Evolutionary conservation across 2,113 vertebrate species (phyloP), one percentile per base, ranked within the genome.

Genomic region (Nothoprocta perdicaria): DNA sequence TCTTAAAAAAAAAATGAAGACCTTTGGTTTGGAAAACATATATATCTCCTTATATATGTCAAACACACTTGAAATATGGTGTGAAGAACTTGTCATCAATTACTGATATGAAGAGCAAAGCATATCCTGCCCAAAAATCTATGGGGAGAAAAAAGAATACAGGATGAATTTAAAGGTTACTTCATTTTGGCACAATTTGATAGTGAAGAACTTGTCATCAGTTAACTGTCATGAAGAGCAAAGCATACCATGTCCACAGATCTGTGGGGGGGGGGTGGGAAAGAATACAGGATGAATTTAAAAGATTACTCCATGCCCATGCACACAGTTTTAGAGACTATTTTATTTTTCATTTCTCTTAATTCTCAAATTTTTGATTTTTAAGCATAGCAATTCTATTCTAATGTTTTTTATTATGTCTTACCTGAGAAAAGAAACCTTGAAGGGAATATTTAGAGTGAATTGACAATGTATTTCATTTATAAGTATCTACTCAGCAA

Each of bases 401-500:
- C 13, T 14, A 62, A 72, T n/a, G 77, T 3, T 77, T 48, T 48
- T 19, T 77, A 45, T n/a, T 77, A 19, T 53, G 55, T 22, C 33
- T 80, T 62, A 84, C 71, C 69, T 58, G 40, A 81, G 14, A 26
- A 31, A 71, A 87, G 79, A 89, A 75, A 77, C 23, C 63, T 94
- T 89, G 60, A 86, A 95, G 61, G 31, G 31, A 94, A 38, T 53
- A 71, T 46, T 91, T 46, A 26, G 33, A 83, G 40, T 58, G 52
- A 88, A 91, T 8, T 60, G 73, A 71, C 68, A 92, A 85, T 68
- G 69, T 46, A 75, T 81, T 31, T 91, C 67, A 85, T 58, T 93
- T 91, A 84, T 86, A 91, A 86, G 65, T 80, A 65, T 61, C 69
- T 86, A 52, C 61, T 89, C 73, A 88, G 83, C 52, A 75, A 88